Evolutionary conservation across 1,140 invertebrate genomes (phyloP).

Genomic region (Panulirus ornatus): DNA sequence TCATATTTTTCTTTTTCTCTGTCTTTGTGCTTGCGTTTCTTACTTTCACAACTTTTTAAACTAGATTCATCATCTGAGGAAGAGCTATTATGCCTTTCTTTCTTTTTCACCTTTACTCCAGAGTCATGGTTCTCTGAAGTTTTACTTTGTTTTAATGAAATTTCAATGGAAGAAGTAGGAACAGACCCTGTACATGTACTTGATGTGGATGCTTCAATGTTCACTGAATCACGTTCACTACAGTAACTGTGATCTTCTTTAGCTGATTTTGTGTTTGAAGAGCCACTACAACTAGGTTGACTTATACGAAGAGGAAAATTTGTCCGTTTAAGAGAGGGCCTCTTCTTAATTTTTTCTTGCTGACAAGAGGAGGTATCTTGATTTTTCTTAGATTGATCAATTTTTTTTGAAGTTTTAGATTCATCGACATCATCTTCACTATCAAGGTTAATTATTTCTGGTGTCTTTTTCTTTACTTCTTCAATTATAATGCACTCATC

Average conservation of each 20-base stretch:
- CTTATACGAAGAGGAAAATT: constrained; percentile 15
- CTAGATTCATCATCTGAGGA: constrained; percentile 35
- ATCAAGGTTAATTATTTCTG: constrained; percentile 53
- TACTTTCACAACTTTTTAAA: not conserved
- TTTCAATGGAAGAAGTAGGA: constrained; percentile 17
- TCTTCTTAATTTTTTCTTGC: constrained; percentile 1
- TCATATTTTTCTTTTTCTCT: not conserved
- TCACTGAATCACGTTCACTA: not conserved
- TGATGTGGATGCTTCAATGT: constrained; percentile 7
- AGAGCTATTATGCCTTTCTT: constrained; percentile 3
- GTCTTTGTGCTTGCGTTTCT: constrained; percentile 35
- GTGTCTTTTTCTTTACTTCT: constrained; percentile 49
- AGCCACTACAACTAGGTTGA: not conserved
- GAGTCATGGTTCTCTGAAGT: not conserved
- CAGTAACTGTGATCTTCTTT: constrained; percentile 56
- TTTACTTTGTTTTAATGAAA: constrained; percentile 6
- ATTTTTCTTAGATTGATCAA: constrained; percentile 45
- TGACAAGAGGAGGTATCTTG: not conserved
- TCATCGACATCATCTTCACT: constrained; percentile 28
- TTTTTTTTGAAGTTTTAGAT: not conserved
- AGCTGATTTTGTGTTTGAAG: constrained; percentile 15
- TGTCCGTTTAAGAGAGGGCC: constrained; percentile 29
- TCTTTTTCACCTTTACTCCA: constrained; percentile 15
- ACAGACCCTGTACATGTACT: not conserved
- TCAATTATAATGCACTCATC: constrained; percentile 60